These are phyloP conservation scores for Tursiops truncatus DNA, from an alignment of 2,113 vertebrate species.

Conservation along the genomic window DNA sequence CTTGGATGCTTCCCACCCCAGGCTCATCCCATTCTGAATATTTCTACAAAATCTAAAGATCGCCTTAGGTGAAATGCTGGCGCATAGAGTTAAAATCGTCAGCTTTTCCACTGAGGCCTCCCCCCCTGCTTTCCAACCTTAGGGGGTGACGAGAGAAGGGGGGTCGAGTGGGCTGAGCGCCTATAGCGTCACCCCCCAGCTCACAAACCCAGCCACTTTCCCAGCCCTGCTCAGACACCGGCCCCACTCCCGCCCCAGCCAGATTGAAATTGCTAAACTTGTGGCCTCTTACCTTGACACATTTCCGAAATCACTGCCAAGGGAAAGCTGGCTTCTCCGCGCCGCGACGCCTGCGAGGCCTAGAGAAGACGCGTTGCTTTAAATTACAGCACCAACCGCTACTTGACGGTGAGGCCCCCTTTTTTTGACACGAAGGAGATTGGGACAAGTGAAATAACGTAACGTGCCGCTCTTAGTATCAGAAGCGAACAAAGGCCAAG, in stretches of 20 bases:
- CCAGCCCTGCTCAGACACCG: background rate
- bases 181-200: background rate
- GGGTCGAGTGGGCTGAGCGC: background rate
- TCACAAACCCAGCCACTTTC: background rate
- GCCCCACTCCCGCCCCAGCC: background rate
- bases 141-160: background rate
- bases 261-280: constrained; percentile 50
- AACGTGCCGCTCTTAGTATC: constrained; percentile 83
- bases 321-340: constrained; percentile 30
- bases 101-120: constrained; percentile 52
- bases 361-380: constrained; percentile 14
- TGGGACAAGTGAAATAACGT: constrained; percentile 82
- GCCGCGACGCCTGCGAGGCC: constrained; percentile 9
- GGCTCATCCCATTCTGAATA: background rate
- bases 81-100: constrained; percentile 1
- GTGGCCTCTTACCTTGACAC: constrained; percentile 82
- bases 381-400: constrained; percentile 2
- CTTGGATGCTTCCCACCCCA: background rate
- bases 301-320: constrained; percentile 67
- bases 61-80: background rate
- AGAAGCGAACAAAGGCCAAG: constrained; percentile 88
- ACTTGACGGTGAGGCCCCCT: constrained; percentile 32
- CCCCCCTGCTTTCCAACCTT: background rate
- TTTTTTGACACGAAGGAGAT: constrained; percentile 44
- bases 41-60: constrained; percentile 42